Evolutionary conservation across 2,113 vertebrate species (phyloP), one percentile per base, ranked within the genome.

Genomic region (Microcebus jonahi): DNA sequence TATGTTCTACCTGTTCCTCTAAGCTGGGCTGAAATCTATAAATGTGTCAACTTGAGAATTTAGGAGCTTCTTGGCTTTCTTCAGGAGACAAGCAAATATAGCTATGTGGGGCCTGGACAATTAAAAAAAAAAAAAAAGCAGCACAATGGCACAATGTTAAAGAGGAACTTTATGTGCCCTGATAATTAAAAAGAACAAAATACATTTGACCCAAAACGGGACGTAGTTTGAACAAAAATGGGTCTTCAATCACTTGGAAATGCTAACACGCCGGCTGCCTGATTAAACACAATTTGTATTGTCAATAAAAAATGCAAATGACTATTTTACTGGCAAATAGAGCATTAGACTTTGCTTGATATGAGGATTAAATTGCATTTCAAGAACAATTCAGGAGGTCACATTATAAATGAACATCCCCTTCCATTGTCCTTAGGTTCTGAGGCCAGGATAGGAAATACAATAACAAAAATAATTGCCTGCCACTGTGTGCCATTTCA

Each of bases 391-490:
- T 91, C 84, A 95, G 71, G 90, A 73, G 96, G 97, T 73, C 95
- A 98, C 53, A 95, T 89, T 86, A 96, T 79, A 97, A 97, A 96
- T 89, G 98, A 97, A 90, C 76, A 94, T 61, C 31, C 97, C 86
- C 71, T 95, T 92, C 91, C 57, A 95, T 83, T 96, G 96, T 97
- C 96, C 94, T 95, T 88, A 91, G 95, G 92, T 97, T 97, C 95
- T 95, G 65, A 96, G 94, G 96, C 93, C 84, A 94, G 95, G 70
- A 76, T 71, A 95, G 80, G 70, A 97, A 93, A 97, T 86, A 98
- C 84, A 97, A 96, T 96, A 97, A 97, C 96, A 97, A 96, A 98
- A 98, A 96, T 96, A 98, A 98, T 95, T 95, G 96, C 96, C 97
- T 98, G 97, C 96, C 97, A 97, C 96, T 57, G 61, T 53, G 93